Base-by-base conservation (phyloP, 2,797 vertebrate genomes). In the Fratercula arctica region DNA sequence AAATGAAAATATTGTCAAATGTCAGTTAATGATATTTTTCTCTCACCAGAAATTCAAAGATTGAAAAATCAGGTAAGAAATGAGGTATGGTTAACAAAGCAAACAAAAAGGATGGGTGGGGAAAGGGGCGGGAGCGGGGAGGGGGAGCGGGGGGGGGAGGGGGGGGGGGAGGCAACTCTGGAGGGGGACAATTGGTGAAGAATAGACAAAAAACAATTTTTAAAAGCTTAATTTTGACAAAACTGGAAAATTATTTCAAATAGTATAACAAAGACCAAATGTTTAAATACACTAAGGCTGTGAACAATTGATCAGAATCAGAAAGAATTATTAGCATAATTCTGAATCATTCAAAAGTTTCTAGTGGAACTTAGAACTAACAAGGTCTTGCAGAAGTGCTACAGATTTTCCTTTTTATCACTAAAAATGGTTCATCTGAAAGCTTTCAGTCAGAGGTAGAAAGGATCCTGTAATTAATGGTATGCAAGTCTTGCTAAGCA, bases 141-240 rank as follows among this genome's bases (percentile, higher is more conserved):
- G n/a, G n/a, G n/a, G n/a, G n/a, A n/a, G n/a, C n/a, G n/a, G 9
- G 1, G 3, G 11, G 11, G 39, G 39, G 13, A 5, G 10, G 8
- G 1, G 3, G 3, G 2, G 7, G 10, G 25, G 3, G 1, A 2
- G 39, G 48, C 15, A 67, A 5, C 2, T 57, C 37, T 4, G 20
- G 1, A 1, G 3, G 3, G 6, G 8, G 1, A 80, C 7, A 4
- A 43, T 5, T 78, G 23, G 3, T 33, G 14, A 61, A 79, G 8
- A 82, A 87, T 18, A 5, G 25, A 74, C 26, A 28, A 57, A 78
- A 78, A 59, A 11, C 3, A 23, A 28, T 5, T 43, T 86, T 63
- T 25, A 19, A 67, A 59, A 35, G 10, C 2, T 59, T 85, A 37
- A 46, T 61, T 78, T 75, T 66, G 35, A 37, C 12, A 79, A 75